Conservation (phyloP, 2,113 vertebrate genomes). For the Sphaerodactylus townsendi region DNA sequence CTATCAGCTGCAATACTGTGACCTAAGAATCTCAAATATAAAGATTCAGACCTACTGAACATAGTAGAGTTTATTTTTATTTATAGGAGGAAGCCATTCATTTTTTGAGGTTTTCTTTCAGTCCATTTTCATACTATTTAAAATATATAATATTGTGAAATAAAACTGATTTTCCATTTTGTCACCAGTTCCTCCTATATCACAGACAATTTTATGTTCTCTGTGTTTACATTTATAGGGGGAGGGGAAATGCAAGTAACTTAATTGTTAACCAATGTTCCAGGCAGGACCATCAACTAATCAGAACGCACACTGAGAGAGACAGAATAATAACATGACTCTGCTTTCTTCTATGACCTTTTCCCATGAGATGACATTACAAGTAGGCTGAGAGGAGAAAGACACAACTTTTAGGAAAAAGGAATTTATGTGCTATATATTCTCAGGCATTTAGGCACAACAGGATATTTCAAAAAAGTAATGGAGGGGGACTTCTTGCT, state of each 20-base stretch:
- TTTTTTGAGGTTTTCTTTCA: neutral
- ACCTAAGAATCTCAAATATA: too few relatives aligned
- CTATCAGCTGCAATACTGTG: neutral
- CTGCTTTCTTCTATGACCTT: neutral
- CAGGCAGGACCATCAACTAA: neutral
- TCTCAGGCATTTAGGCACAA: slow-evolving; percentile 30
- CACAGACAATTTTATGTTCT: neutral
- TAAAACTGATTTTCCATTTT: neutral
- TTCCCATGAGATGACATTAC: neutral
- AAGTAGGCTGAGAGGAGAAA: neutral
- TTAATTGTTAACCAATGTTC: neutral
- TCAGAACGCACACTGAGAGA: neutral
- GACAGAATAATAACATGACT: neutral
- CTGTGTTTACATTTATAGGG: fast-evolving
- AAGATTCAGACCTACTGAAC: too few relatives aligned
- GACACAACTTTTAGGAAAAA: slow-evolving; percentile 4
- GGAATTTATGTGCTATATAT: neutral
- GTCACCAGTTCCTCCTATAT: too few relatives aligned
- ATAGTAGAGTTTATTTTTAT: too few relatives aligned
- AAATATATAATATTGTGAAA: slow-evolving; percentile 8
- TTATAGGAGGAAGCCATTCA: too few relatives aligned
- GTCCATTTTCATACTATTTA: slow-evolving; percentile 35
- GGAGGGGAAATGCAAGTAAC: neutral
- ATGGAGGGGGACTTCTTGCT: neutral
- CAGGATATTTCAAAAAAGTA: neutral